phyloP scores from a whole-genome alignment of 2,113 vertebrate species.

The Sarotherodon lohbergeri region DNA sequence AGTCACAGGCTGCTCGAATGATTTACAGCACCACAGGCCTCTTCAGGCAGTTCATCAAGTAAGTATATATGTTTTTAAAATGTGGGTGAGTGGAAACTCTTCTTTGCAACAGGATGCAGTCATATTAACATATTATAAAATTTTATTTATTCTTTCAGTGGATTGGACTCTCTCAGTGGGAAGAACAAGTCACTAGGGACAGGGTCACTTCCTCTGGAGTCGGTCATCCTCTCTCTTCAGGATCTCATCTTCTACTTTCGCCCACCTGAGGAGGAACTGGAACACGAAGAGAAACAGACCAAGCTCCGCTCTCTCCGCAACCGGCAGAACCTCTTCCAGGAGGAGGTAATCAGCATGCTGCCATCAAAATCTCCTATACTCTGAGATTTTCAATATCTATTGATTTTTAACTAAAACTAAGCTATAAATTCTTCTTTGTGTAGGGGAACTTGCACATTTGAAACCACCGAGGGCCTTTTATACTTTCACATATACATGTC shows the following conservation, averaged over 20 bases:
- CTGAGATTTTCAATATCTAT: background rate
- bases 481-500: no score
- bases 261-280: slow-evolving; percentile 85
- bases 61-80: background rate
- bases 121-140: background rate
- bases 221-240: slow-evolving; percentile 85
- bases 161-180: slow-evolving; percentile 82
- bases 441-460: background rate
- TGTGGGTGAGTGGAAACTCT: background rate
- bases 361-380: background rate
- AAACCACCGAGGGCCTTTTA: background rate
- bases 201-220: slow-evolving; percentile 79
- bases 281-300: slow-evolving; percentile 90
- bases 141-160: slow-evolving; percentile 51
- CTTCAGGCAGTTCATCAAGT: slow-evolving; percentile 90
- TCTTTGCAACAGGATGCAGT: background rate
- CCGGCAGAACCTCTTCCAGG: slow-evolving; percentile 91
- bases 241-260: slow-evolving; percentile 90
- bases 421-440: background rate
- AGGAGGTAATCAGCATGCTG: slow-evolving; percentile 73
- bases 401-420: background rate
- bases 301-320: slow-evolving; percentile 88
- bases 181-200: slow-evolving; percentile 76
- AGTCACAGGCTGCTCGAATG: slow-evolving; percentile 90
- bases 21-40: slow-evolving; percentile 86